A percentile compares a stretch with the other conserved stretches of the same genome.
Evolutionary conservation across 1,140 invertebrate species (phyloP).

Genomic region (Caligus rogercresseyi): DNA sequence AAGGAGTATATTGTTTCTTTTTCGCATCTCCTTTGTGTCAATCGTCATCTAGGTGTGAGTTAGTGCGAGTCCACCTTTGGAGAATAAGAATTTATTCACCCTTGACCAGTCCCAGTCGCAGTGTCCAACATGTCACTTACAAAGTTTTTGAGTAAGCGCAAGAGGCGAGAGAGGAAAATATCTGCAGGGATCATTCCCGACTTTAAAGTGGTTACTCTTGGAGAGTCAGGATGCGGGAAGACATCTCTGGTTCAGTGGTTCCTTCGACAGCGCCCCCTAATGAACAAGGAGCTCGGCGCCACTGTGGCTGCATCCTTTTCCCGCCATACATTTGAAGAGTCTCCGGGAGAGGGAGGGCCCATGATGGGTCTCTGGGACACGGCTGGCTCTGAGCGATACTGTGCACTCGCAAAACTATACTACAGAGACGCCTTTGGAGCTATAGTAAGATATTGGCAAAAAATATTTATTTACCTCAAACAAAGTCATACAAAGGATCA

Average conservation of each 20-base stretch:
- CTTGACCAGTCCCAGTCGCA: no score
- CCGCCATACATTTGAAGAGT: neutral
- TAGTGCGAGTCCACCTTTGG: no score
- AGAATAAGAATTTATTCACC: no score
- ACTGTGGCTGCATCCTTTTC: neutral
- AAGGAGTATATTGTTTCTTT: no score
- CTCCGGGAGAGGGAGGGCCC: neutral
- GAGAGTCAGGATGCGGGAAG: neutral
- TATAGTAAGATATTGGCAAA: neutral
- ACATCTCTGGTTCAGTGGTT: neutral
- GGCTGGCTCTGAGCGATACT: neutral
- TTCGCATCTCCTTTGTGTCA: no score
- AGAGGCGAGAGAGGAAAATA: no score
- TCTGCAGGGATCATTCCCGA: neutral
- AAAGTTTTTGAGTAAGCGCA: no score
- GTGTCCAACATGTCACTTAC: no score
- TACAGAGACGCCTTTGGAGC: conserved; percentile 3
- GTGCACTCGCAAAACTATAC: neutral
- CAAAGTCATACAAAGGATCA: no score
- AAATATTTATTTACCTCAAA: no score
- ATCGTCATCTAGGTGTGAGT: no score
- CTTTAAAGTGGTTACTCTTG: neutral
- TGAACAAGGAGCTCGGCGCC: neutral
- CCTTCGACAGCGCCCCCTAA: neutral
- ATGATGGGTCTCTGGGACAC: conserved; percentile 5